These are phyloP conservation scores for Tineola bisselliella DNA, from an alignment of 2,888 invertebrate species.

Conservation along the genomic window DNA sequence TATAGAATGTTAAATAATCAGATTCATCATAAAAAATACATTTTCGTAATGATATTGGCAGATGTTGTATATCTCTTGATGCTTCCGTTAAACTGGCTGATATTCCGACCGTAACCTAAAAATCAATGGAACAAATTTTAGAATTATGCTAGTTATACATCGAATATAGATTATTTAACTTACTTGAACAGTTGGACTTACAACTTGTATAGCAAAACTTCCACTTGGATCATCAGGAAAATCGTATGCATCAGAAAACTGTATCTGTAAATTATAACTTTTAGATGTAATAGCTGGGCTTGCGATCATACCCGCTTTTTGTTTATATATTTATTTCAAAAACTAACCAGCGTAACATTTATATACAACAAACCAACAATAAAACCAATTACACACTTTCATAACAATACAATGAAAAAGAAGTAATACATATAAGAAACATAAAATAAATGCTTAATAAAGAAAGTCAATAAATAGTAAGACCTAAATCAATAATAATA, in stretches of 20 bases:
- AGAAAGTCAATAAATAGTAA: no score
- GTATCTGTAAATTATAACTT: constrained; percentile 42
- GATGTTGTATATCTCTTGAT: constrained; percentile 52
- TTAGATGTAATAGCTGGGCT: no score
- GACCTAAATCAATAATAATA: no score
- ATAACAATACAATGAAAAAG: no score
- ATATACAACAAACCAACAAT: no score
- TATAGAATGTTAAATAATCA: constrained; percentile 52
- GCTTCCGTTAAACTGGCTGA: constrained; percentile 53
- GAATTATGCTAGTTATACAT: not conserved
- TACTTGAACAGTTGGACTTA: constrained; percentile 49
- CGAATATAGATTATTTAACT: not conserved
- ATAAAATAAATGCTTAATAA: no score
- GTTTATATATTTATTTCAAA: no score
- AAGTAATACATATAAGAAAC: no score
- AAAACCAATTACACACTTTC: no score
- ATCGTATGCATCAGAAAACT: constrained; percentile 66
- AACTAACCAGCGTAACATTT: no score
- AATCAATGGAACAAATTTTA: no score
- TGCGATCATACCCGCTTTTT: no score
- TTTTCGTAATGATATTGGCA: constrained; percentile 47
- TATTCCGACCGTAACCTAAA: constrained; percentile 50
- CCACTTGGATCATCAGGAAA: constrained; percentile 69
- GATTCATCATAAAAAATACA: constrained; percentile 70
- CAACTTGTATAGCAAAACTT: constrained; percentile 54